These are phyloP conservation scores for Rhinoptilus africanus DNA, from an alignment of 2,113 vertebrate genomes.

Conservation along the genomic window DNA sequence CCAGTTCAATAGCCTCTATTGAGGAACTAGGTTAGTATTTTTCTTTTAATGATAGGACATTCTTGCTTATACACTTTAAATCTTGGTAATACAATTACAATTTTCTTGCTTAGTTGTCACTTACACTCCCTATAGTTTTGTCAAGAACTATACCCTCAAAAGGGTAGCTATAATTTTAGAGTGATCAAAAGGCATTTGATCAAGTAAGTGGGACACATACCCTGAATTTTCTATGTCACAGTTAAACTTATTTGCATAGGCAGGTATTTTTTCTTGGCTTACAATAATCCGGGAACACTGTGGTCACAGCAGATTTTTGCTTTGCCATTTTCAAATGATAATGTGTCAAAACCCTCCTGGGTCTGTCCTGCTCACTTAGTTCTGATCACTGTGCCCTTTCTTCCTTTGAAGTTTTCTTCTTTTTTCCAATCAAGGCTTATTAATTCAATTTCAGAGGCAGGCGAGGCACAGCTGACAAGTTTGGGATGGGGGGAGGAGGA, in stretches of 20 bases:
- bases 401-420: not conserved
- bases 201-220: not conserved
- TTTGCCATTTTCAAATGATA: conserved; percentile 41
- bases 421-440: not conserved
- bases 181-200: not conserved
- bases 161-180: not conserved
- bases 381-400: conserved; percentile 43
- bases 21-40: not conserved
- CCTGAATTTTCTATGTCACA: not conserved
- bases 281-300: not conserved
- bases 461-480: not conserved
- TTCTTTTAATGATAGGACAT: not conserved
- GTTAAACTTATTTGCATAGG: conserved; percentile 18
- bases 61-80: not conserved
- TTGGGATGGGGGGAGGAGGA: not conserved
- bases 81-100: not conserved
- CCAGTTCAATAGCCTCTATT: not conserved
- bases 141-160: not conserved
- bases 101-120: not conserved
- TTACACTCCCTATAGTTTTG: not conserved
- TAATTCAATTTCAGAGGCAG: conserved; percentile 4
- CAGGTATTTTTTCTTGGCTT: conserved; percentile 34
- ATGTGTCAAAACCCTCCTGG: conserved; percentile 59
- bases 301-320: conserved; percentile 10
- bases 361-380: conserved; percentile 47